A percentile compares a stretch with the other conserved stretches of the same genome.
Evolutionary conservation across 2,797 vertebrate genomes (phyloP).

Genomic region (Micromesistius poutassou): DNA sequence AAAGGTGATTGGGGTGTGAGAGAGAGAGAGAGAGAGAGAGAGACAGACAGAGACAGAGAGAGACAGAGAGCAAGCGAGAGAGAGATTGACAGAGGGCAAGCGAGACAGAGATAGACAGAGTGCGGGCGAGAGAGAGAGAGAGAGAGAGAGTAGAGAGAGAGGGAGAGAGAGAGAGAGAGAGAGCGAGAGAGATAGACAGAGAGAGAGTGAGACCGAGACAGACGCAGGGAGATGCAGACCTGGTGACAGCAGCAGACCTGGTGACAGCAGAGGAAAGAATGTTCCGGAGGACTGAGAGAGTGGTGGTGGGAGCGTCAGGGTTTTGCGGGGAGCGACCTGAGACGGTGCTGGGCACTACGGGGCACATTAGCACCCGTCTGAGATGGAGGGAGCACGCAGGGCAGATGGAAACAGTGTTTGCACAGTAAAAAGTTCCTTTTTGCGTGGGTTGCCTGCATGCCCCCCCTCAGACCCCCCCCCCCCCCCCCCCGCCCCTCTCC

Average conservation of each 20-base stretch:
- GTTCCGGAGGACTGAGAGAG: constrained; percentile 76
- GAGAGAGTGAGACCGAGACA: no score
- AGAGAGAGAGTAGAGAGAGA: constrained; percentile 23
- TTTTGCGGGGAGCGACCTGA: constrained; percentile 30
- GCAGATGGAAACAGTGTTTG: constrained; percentile 75
- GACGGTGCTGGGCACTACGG: constrained; percentile 59
- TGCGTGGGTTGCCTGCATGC: constrained; percentile 64
- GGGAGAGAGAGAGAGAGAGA: constrained; percentile 18
- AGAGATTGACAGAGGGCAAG: background rate
- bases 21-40: constrained; percentile 17
- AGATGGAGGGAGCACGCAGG: constrained; percentile 68
- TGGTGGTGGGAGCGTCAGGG: constrained; percentile 52
- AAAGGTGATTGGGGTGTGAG: constrained; percentile 14
- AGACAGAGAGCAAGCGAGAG: constrained; percentile 27
- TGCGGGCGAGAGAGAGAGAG: constrained; percentile 37
- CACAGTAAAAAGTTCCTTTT: constrained; percentile 77
- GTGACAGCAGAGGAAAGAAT: constrained; percentile 81
- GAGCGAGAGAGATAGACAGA: no score
- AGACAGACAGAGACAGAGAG: constrained; percentile 40
- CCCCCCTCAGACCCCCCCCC: constrained; percentile 16
- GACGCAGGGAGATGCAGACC: constrained; percentile 65
- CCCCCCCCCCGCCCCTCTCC: constrained; percentile 5
- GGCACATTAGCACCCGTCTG: constrained; percentile 71
- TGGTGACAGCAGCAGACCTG: constrained; percentile 74
- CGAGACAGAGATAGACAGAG: background rate